Conservation (phyloP, 2,797 vertebrate genomes). For the Peromyscus melanophrys region DNA sequence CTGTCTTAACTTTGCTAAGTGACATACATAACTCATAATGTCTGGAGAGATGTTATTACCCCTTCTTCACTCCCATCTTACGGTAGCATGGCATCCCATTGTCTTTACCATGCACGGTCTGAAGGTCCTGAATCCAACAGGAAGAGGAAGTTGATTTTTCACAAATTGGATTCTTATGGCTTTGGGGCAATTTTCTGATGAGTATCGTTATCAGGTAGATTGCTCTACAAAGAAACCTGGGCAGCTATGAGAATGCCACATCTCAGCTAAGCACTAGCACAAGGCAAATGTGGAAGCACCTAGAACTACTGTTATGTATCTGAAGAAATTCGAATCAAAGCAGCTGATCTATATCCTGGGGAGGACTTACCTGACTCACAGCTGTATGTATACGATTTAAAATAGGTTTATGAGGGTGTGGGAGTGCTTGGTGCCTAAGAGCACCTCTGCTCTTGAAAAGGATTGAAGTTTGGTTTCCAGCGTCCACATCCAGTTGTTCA, state of each 20-base stretch:
- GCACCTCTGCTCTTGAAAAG: not conserved
- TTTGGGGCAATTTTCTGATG: not conserved
- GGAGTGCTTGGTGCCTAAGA: not conserved
- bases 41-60: not conserved
- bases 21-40: not conserved
- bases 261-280: not conserved
- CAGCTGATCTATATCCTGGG: not conserved
- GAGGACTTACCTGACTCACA: not conserved
- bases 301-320: not conserved
- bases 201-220: not conserved
- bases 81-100: not conserved
- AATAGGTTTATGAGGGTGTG: not conserved
- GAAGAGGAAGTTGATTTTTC: not conserved
- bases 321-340: not conserved
- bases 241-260: not conserved
- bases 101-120: not conserved
- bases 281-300: not conserved
- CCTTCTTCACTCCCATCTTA: not conserved
- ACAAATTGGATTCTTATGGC: not conserved
- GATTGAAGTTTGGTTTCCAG: not conserved
- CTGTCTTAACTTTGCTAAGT: not conserved
- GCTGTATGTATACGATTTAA: not conserved
- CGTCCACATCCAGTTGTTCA: no score
- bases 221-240: not conserved
- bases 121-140: not conserved